Evolutionary conservation across 2,113 vertebrate genomes (phyloP), one percentile per base, ranked within the genome.

Genomic region (Nerophis ophidion): DNA sequence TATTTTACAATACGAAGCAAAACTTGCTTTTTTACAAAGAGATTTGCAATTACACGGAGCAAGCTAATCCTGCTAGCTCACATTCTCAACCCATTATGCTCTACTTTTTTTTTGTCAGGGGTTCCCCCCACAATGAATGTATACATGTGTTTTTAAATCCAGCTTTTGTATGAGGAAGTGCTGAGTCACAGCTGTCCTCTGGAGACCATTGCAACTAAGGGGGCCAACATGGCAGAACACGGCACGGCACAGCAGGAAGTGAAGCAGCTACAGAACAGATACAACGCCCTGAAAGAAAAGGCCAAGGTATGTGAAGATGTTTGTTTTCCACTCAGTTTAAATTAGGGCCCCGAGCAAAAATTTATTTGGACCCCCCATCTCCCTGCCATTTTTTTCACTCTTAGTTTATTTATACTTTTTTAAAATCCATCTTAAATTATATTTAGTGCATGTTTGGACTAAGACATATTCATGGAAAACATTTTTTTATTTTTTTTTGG

Each of bases 161-260:
- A 99, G 97, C 87, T 99, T 48, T 85, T 99, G 51, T 93, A 84
- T 75, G 97, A 99, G 82, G 97, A 99, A 71, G 92, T 98, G 0
- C 63, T 97, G 77, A 98, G 94, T 85, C 93, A 98, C 70, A 85
- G 81, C 74, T 93, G 90, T 71, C 85, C 96, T 45, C 77, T 99
- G 85, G 91, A 96, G 79, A 95, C 92, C 0, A 97, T 99, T 49
- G 92, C 95, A 73, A 77, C 86, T 70, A 99, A 99, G 87, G 90
- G 93, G 35, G 90, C 89, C 50, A 91, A 91, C 61, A 96, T 99
- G 92, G 84, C 91, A 2, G 95, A 97, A 51, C 92, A 95, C 78
- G 93, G 88, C 16, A 91, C 92, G 52, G 93, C 93, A 57, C 92
- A 94, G 67, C 86, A 94, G 64, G 96, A 99, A 69, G 89, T 98